These are phyloP conservation scores for Amphimedon queenslandica DNA, from an alignment of 37 sponge, comb jelly and placozoan species.

Conservation along the genomic window DNA sequence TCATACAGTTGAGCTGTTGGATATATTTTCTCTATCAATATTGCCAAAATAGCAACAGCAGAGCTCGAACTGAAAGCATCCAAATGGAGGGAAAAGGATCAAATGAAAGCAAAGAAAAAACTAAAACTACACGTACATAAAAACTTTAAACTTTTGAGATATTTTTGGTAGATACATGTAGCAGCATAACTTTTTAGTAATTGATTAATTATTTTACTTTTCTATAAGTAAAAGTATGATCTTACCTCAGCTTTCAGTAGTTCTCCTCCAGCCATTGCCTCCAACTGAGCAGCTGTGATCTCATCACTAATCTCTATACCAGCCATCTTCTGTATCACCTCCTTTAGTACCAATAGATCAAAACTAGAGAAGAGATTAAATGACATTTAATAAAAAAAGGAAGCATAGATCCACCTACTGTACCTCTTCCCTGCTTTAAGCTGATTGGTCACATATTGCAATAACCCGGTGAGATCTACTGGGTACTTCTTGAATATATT, in stretches of 20 bases:
- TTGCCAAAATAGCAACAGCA: too few relatives aligned
- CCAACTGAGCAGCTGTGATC: constrained; percentile 82
- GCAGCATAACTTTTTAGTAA: too few relatives aligned
- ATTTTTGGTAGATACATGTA: too few relatives aligned
- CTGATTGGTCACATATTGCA: constrained; percentile 97
- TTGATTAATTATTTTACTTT: too few relatives aligned
- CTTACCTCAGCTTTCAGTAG: constrained; percentile 92
- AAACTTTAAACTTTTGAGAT: too few relatives aligned
- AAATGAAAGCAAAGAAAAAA: too few relatives aligned
- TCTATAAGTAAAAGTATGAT: too few relatives aligned
- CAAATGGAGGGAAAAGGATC: too few relatives aligned
- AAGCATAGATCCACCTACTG: neutral
- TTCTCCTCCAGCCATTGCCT: constrained; percentile 91
- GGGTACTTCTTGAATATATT: constrained; percentile 95
- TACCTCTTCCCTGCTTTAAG: constrained; percentile 96
- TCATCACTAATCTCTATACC: constrained; percentile 93
- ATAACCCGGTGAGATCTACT: constrained; percentile 78
- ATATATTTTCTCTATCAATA: too few relatives aligned
- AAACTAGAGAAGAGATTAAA: constrained; percentile 41
- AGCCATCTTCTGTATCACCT: constrained; percentile 94
- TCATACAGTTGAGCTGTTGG: too few relatives aligned
- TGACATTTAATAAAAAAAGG: neutral
- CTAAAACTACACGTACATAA: too few relatives aligned
- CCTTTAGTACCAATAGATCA: constrained; percentile 93
- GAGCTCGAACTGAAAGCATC: too few relatives aligned